Evolutionary conservation across 1,140 invertebrate species (phyloP), one percentile per base, ranked within the genome.

Genomic region (Scaptomyza graminum): DNA sequence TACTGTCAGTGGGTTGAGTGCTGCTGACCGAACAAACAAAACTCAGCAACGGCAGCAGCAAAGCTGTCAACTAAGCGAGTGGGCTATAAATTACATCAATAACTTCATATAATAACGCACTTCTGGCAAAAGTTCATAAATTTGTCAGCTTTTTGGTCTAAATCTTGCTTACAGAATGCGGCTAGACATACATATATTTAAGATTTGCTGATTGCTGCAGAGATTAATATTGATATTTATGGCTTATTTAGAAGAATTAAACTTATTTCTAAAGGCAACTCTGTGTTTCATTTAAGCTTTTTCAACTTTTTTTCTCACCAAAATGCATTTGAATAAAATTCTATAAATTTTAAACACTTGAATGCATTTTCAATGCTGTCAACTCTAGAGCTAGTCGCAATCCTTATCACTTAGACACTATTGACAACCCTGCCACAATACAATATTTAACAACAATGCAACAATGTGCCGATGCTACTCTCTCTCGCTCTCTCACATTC

Each of bases 31-130:
- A 12, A 41, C 37, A 22, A 12, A 41, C 37, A 41, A n/a, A n/a
- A 11, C 15, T 34, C 28, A 37, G 18, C 18, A 22, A 22, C 18
- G 4, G 18, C 18, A 22, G 1, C 0, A 22, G 25, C 49, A 51
- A 22, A 34, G 52, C 52, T 28, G 39, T 44, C 37, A 28, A 22
- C 37, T 34, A 11, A n/a, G n/a, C 4, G 18, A 56, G 54, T 15
- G n/a, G 3, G n/a, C 11, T 44, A 56, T 56, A 43, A 56, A 43
- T 44, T 15, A 56, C 39, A 56, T 56, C 39, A 44, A 56, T 44
- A 56, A 28, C 18, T 56, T 28, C n/a, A 25, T 8, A 15, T 28
- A 25, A 43, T 25, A 41, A 8, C 11, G 1, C 8, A 28, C 22
- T 49, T 7, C 22, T 28, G 28, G 47, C 22, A 28, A 15, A 46